Percentiles rank a stretch among this genome's conserved stretches.
Conservation (phyloP, 2,113 vertebrate genomes). For the Tyto alba region DNA sequence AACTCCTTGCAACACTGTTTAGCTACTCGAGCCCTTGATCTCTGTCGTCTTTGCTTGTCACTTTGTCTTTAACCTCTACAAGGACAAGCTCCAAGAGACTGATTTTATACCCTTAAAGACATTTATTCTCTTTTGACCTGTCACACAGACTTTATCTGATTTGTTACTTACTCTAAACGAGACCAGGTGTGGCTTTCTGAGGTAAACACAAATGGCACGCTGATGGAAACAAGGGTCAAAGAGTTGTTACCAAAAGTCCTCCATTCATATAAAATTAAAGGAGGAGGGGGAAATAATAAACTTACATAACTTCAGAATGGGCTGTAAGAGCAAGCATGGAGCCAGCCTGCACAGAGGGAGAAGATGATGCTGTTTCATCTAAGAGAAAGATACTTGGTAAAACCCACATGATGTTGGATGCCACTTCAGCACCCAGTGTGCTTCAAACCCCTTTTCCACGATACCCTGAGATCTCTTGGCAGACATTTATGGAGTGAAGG, state of each 20-base stretch:
- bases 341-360: not conserved
- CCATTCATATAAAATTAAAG: not conserved
- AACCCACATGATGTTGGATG: not conserved
- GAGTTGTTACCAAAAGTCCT: not conserved
- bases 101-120: slow-evolving; percentile 3
- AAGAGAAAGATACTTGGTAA: not conserved
- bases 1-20: not conserved
- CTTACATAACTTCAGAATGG: not conserved
- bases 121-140: not conserved
- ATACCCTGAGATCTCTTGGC: not conserved
- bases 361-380: not conserved
- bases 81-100: not conserved
- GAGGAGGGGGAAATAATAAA: not conserved
- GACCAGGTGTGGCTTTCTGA: not conserved
- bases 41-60: not conserved
- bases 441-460: not conserved
- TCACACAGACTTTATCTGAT: not conserved
- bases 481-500: not conserved
- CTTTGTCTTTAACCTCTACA: not conserved
- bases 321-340: not conserved
- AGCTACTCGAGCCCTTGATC: not conserved
- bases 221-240: not conserved
- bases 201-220: not conserved
- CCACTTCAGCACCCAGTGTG: not conserved
- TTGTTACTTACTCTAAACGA: not conserved